These are phyloP conservation scores for Himalopsyche anomala DNA, from an alignment of 2,888 invertebrate genomes.

Conservation along the genomic window DNA sequence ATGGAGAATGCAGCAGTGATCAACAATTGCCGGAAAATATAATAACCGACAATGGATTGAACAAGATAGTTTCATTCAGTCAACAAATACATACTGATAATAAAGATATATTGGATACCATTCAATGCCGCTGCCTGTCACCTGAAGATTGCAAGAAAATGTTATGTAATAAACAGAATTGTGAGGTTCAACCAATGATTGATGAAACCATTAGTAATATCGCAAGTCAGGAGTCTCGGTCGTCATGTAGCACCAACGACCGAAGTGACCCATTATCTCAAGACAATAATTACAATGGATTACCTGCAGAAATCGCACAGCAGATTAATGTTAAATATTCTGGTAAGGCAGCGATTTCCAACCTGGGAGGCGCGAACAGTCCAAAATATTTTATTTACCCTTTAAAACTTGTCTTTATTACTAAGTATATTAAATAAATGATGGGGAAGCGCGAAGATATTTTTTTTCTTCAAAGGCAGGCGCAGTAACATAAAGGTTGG, in stretches of 20 bases:
- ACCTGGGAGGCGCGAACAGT: too few species aligned
- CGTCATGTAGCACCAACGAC: not conserved
- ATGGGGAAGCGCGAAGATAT: too few species aligned
- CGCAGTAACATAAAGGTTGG: too few species aligned
- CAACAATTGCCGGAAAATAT: not conserved
- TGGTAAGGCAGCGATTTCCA: too few species aligned
- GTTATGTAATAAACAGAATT: not conserved
- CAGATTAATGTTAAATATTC: slow-evolving; percentile 47
- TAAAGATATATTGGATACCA: not conserved
- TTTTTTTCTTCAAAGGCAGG: too few species aligned
- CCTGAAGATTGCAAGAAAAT: not conserved
- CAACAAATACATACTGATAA: not conserved
- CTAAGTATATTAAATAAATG: too few species aligned
- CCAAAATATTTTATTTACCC: too few species aligned
- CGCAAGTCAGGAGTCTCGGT: not conserved
- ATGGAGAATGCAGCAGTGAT: not conserved
- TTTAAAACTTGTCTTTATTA: too few species aligned
- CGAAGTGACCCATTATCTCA: not conserved
- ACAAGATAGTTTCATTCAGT: not conserved
- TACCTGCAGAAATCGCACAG: slow-evolving; percentile 32
- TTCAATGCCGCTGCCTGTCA: not conserved
- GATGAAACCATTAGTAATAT: not conserved
- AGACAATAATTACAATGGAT: not conserved
- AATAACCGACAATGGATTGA: not conserved
- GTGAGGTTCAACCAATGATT: not conserved